Evolutionary conservation across 2,888 invertebrate genomes (phyloP).

Genomic region (Diarsia dahlii): DNA sequence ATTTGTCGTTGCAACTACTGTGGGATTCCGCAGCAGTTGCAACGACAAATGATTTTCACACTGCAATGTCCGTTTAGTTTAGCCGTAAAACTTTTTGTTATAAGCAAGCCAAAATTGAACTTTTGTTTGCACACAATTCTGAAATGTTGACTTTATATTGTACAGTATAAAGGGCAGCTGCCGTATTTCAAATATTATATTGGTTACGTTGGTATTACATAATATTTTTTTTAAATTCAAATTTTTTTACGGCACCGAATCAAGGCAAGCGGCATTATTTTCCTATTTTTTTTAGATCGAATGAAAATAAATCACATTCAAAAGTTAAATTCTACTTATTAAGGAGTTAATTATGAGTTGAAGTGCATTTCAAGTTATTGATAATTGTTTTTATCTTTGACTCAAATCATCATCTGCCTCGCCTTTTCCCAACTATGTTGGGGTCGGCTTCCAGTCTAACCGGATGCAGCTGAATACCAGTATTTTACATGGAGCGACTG

Average conservation of each 20-base stretch:
- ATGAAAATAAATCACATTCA: background rate
- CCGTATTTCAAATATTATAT: constrained; percentile 42
- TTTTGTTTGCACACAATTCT: constrained; percentile 55
- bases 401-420: too few species aligned
- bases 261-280: background rate
- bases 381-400: too few species aligned
- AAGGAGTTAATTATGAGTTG: too few species aligned
- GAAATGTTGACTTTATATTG: constrained; percentile 47
- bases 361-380: too few species aligned
- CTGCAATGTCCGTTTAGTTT: constrained; percentile 52
- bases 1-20: too few species aligned
- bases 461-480: too few species aligned
- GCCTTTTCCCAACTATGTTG: too few species aligned
- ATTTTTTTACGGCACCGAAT: constrained; percentile 20
- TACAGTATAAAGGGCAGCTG: constrained; percentile 38
- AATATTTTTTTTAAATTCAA: constrained; percentile 22
- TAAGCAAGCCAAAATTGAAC: constrained; percentile 47
- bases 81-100: constrained; percentile 52
- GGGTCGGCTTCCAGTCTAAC: too few species aligned
- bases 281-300: background rate
- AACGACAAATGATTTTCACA: constrained; percentile 55
- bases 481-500: too few species aligned
- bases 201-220: constrained; percentile 19
- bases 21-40: constrained; percentile 46
- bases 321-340: background rate